Conservation (phyloP, 1,140 invertebrate genomes). For the Eufriesea mexicana region DNA sequence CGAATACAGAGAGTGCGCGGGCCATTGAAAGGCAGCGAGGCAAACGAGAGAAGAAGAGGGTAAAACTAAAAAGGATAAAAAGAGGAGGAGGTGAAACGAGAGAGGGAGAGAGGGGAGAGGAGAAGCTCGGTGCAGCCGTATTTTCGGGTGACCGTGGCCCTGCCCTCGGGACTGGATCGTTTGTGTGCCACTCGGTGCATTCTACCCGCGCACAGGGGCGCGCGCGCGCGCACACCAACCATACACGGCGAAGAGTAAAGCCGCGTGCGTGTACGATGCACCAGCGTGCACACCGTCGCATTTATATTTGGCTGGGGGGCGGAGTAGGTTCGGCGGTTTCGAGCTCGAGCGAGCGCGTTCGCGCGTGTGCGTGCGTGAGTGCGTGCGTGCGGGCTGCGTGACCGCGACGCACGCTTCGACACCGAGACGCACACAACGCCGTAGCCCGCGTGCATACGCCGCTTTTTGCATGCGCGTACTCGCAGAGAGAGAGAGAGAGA, state of each 20-base stretch:
- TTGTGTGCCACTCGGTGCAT: slow-evolving; percentile 71
- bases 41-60: slow-evolving; percentile 41
- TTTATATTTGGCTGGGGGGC: slow-evolving; percentile 61
- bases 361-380: not conserved
- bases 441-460: not conserved
- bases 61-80: slow-evolving; percentile 50
- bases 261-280: slow-evolving; percentile 19
- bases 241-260: no score
- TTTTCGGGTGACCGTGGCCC: slow-evolving; percentile 80
- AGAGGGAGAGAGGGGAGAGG: slow-evolving; percentile 41
- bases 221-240: no score
- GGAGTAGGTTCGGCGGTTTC: slow-evolving; percentile 33
- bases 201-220: slow-evolving; percentile 29
- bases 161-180: slow-evolving; percentile 73
- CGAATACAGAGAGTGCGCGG: slow-evolving; percentile 22
- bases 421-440: not conserved
- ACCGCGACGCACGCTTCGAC: not conserved
- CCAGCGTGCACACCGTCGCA: slow-evolving; percentile 29
- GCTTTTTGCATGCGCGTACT: slow-evolving; percentile 9
- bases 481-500: not conserved
- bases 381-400: not conserved
- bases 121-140: slow-evolving; percentile 65
- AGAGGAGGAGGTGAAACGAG: slow-evolving; percentile 31
- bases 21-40: slow-evolving; percentile 66
- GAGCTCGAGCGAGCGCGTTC: slow-evolving; percentile 1